Conservation (phyloP, 1,140 invertebrate genomes). For the Dolichoris vasculosae region DNA sequence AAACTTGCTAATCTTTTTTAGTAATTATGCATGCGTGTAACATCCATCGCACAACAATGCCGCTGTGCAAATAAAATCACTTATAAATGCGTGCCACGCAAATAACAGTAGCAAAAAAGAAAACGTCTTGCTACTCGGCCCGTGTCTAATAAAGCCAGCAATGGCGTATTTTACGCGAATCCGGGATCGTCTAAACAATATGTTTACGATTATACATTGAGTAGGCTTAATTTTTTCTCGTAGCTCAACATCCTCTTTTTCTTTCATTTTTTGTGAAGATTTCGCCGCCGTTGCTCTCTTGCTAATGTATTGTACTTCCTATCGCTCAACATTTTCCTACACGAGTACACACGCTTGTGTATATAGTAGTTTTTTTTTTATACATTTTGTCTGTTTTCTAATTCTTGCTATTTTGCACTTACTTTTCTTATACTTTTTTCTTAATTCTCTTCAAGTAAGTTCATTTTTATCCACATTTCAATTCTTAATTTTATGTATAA, state of each 20-base stretch:
- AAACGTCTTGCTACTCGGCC: slow-evolving; percentile 16
- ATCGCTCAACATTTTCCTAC: slow-evolving; percentile 18
- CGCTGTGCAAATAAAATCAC: slow-evolving; percentile 12
- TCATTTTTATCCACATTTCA: slow-evolving; percentile 4
- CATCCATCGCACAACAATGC: slow-evolving; percentile 18
- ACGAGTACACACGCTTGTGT: slow-evolving; percentile 19
- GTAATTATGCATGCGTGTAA: neutral
- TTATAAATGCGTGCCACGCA: neutral
- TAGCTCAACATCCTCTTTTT: neutral
- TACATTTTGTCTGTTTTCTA: neutral
- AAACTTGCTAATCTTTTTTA: neutral
- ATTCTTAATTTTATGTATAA: neutral
- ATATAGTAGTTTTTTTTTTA: neutral
- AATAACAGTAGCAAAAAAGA: neutral
- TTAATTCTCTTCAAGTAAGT: neutral
- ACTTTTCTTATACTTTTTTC: neutral
- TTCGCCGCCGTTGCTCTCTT: slow-evolving; percentile 19
- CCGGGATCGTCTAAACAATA: slow-evolving; percentile 29
- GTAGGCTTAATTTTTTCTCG: neutral
- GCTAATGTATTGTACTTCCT: neutral
- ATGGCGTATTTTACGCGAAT: neutral
- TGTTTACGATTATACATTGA: slow-evolving; percentile 1
- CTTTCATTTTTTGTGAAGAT: neutral
- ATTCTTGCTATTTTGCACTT: slow-evolving; percentile 22
- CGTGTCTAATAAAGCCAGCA: slow-evolving; percentile 26